Percentiles rank a stretch among this genome's conserved stretches.
Conservation (phyloP, 37 sponge, comb jelly and placozoan genomes). For the Agelas oroides region DNA sequence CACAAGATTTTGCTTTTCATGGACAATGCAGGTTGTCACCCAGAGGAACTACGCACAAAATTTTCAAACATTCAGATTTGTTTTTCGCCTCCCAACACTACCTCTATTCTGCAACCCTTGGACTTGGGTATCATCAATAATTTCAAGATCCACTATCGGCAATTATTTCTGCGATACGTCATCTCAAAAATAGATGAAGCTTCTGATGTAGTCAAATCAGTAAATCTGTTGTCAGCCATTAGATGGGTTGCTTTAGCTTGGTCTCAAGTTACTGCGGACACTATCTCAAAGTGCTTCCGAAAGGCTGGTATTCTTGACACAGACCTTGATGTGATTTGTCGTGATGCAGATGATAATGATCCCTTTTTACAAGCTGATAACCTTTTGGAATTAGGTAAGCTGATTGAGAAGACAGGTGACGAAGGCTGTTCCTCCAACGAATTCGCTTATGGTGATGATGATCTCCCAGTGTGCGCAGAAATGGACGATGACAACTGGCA, state of each 20-base stretch:
- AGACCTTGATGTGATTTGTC: slow-evolving; percentile 15
- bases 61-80: slow-evolving; percentile 70
- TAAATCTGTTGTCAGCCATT: no score
- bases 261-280: slow-evolving; percentile 45
- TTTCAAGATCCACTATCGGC: slow-evolving; percentile 46
- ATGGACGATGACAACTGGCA: slow-evolving; percentile 40
- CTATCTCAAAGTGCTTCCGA: slow-evolving; percentile 73
- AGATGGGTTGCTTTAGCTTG: slow-evolving; percentile 67
- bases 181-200: slow-evolving; percentile 66
- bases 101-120: slow-evolving; percentile 65
- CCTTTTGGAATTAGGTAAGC: slow-evolving; percentile 17
- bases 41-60: slow-evolving; percentile 48
- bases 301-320: slow-evolving; percentile 61
- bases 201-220: slow-evolving; percentile 47
- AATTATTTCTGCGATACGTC: slow-evolving; percentile 44
- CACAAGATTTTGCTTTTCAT: slow-evolving; percentile 55
- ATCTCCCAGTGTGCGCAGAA: slow-evolving; percentile 45
- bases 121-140: slow-evolving; percentile 67
- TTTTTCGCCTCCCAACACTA: slow-evolving; percentile 71
- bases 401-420: background rate
- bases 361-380: slow-evolving; percentile 42
- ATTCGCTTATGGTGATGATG: slow-evolving; percentile 34
- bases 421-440: slow-evolving; percentile 45
- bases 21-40: slow-evolving; percentile 82
- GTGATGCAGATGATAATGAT: slow-evolving; percentile 32